Base-by-base conservation (phyloP, 2,888 invertebrate species). In the Disparrhopalites patrizii region DNA sequence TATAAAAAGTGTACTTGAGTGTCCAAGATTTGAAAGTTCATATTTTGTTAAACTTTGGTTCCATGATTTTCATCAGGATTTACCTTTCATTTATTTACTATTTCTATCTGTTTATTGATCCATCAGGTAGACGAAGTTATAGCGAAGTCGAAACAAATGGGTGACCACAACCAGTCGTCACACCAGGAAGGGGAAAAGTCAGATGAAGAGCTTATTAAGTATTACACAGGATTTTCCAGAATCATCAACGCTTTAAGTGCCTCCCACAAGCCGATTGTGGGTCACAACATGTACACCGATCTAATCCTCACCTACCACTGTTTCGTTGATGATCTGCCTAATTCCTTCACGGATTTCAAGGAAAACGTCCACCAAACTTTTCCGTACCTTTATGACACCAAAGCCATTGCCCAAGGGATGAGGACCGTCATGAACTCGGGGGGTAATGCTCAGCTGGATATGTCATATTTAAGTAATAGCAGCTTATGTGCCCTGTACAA, bases 271-370 rank as follows among this genome's bases (percentile, higher is more conserved):
- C 90, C 90, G 2, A 80, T 91, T 27, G 80, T 91, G 28, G 90
- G 89, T 0, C 91, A 91, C 78, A 92, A 92, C 78, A 77, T 86
- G 69, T 81, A 88, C 63, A 79, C 87, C 68, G 91, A 91, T 78
- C 79, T 86, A 1, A 77, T 91, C 74, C 81, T 90, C 27, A 78
- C 90, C 64, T 85, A 87, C 76, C 85, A 87, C 74, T 87, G 87
- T 76, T 91, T 91, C 77, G 83, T 87, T 75, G 83, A 83, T 57
- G 84, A 86, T 0, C 77, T 91, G 60, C 91, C 91, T 28, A 79
- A 71, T 13, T 83, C 81, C 28, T 88, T 88, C 76, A 76, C 76
- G 0, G 77, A 78, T 5, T 91, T 89, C 77, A 91, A 91, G 78
- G 80, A n/a, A 18, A 81, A 84, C 62, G 79, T 88, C 0, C 80